Conservation (phyloP, 2,797 vertebrate species). For the Gila robusta region DNA sequence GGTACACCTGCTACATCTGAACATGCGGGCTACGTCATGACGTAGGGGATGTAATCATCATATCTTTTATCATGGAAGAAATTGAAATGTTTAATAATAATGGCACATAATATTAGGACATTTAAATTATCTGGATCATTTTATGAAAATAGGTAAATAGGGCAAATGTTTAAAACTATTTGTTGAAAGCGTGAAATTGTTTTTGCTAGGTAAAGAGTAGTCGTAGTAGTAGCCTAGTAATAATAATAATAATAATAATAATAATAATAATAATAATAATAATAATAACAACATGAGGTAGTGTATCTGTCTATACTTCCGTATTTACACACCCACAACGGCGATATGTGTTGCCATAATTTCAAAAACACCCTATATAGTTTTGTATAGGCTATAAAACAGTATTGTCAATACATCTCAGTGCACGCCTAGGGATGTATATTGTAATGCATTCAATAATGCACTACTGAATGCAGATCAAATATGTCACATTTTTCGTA, state of each 20-base stretch:
- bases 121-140: background rate
- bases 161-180: background rate
- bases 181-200: too few relatives aligned
- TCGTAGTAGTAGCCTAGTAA: background rate
- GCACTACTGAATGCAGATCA: background rate
- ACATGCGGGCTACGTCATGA: background rate
- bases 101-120: background rate
- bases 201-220: background rate
- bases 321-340: conserved; percentile 82
- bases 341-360: conserved; percentile 30
- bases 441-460: background rate
- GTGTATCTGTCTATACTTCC: conserved; percentile 74
- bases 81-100: background rate
- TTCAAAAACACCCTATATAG: background rate
- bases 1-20: background rate
- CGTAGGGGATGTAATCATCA: background rate
- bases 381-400: background rate
- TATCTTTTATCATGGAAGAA: background rate
- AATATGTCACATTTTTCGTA: too few relatives aligned
- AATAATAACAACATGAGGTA: conserved; percentile 50
- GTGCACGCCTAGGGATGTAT: background rate
- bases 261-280: background rate
- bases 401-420: background rate
- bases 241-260: too few relatives aligned
- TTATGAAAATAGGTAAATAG: background rate